Evolutionary conservation across 2,113 vertebrate genomes (phyloP), one percentile per base, ranked within the genome.

Genomic region (Protobothrops mucrosquamatus): DNA sequence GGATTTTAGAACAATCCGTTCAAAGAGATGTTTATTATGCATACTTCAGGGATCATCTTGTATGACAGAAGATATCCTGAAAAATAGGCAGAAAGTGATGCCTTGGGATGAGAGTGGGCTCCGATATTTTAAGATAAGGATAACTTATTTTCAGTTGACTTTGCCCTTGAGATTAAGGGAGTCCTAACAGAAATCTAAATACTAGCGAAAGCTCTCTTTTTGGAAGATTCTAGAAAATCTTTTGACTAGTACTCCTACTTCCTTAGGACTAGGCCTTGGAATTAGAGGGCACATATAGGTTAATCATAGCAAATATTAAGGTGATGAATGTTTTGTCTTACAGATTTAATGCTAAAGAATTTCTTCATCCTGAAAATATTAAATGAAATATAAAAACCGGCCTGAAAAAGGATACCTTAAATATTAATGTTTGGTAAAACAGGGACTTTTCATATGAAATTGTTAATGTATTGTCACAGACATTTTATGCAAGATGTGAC

Each of bases 181-280:
- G 6, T 23, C 2, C 26, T 51, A 46, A 59, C 81, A 29, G 52
- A 34, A 61, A 85, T 39, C 7, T 85, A 1, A 46, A 85, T 52
- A 14, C 24, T 14, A 54, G 43, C 20, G 12, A 20, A 18, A 20
- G 24, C 3, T 29, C 6, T 24, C 26, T 52, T n/a, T 91, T 69
- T 51, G 51, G 86, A 56, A 48, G 0, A 0, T 7, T 1, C 26
- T 5, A 20, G 39, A 85, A 69, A 18, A 8, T 22, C 43, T 43
- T 55, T 93, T 81, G 26, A 4, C n/a, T 74, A 2, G 0, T 51
- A 46, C 14, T 26, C 6, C 0, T 24, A 0, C 0, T 23, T 34
- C 8, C 12, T 1, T 0, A 20, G 22, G n/a, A n/a, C 59, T 55
- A 23, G 0, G 0, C 81, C 64, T 4, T n/a, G 34, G 87, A 61